Base-by-base conservation (phyloP, 1,140 invertebrate genomes). In the Wiebesia pumilae region DNA sequence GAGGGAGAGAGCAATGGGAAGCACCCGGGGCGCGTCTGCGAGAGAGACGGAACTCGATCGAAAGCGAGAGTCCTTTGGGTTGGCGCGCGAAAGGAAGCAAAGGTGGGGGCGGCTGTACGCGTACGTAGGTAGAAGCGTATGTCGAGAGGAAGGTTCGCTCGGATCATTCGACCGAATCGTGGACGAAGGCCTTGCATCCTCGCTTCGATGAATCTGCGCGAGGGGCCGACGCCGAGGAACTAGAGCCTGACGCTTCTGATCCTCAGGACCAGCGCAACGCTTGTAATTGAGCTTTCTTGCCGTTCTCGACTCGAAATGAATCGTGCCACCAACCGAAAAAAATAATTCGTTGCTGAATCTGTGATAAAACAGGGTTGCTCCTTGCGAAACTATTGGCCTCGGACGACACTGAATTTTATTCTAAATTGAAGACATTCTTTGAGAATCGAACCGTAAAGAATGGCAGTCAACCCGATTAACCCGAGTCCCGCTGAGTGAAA, bases 1-100 rank as follows among this genome's bases (percentile, higher is more conserved):
- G n/a, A n/a, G n/a, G n/a, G 77, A 88, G 88, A 81, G 83, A 86
- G 88, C 89, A 90, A 90, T 91, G 90, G 89, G 91, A 91, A 91
- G 88, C 90, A 89, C 91, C 89, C 78, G 89, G 87, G 88, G 91
- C 90, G 90, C 90, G 90, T 88, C 89, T 88, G 78, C 30, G 65
- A 58, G 67, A 51, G 47, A 30, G 65, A 58, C 69, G 69, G 30
- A 54, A 35, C 54, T 84, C 79, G 38, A 86, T 86, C 67, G 84
- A 86, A 71, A 85, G 62, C 65, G 65, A 85, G 43, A 80, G 75
- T 85, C 75, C n/a, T n/a, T n/a, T n/a, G 47, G 69, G 79, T 78
- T 77, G 75, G 47, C 40, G 62, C 38, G 62, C 38, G 58, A 54
- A 54, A 54, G n/a, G 62, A 79, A 79, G 33, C 27, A 38, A 43